Evolutionary conservation across 1,140 invertebrate genomes (phyloP).

Genomic region (Calliopsis andreniformis): DNA sequence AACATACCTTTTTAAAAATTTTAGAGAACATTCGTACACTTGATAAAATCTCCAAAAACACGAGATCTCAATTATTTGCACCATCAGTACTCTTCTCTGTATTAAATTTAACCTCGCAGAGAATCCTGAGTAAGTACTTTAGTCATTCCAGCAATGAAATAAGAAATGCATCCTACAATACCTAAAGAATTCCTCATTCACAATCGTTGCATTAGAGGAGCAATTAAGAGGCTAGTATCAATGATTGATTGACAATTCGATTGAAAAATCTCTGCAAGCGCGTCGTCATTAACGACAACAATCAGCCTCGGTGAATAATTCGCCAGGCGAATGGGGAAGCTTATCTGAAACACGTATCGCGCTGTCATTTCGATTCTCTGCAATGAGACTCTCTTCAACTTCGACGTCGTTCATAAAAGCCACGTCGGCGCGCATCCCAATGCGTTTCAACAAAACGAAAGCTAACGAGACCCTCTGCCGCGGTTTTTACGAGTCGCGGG

Average conservation of each 20-base stretch:
- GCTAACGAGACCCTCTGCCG: conserved; percentile 38
- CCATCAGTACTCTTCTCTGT: no score
- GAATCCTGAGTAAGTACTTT: no score
- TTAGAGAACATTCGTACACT: no score
- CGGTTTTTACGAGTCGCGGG: conserved; percentile 6
- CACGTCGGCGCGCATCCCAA: not conserved
- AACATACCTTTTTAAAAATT: no score
- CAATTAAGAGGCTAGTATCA: not conserved
- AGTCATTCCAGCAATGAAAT: no score
- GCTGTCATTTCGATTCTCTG: not conserved
- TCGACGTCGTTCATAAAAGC: not conserved
- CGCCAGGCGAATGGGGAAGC: not conserved
- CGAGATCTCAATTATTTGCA: no score
- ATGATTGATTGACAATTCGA: not conserved
- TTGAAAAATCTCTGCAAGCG: not conserved
- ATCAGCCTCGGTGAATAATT: conserved; percentile 12
- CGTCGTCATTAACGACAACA: conserved; percentile 8
- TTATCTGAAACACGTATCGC: not conserved
- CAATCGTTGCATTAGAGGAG: no score
- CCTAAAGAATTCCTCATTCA: not conserved
- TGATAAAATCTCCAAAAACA: no score
- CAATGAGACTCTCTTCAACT: not conserved
- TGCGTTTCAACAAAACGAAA: conserved; percentile 8
- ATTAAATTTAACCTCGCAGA: no score
- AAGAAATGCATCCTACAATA: no score